Evolutionary conservation across 1,140 invertebrate genomes (phyloP).

Genomic region (Pristionchus pacificus): DNA sequence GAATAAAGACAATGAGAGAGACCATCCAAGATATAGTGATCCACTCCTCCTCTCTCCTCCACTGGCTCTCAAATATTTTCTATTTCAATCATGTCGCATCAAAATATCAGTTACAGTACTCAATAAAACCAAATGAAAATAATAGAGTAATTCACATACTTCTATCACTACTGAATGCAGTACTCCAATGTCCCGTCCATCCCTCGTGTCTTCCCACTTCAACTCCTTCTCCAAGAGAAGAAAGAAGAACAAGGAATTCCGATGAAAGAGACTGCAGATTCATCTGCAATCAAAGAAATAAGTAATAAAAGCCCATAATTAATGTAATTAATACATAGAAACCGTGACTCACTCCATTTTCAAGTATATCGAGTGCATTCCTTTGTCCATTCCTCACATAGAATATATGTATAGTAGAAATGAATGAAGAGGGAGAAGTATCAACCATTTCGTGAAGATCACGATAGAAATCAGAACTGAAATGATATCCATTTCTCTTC

Average conservation of each 20-base stretch:
- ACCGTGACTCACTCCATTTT: slow-evolving; percentile 79
- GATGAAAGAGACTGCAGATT: slow-evolving; percentile 42
- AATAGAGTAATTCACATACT: slow-evolving; percentile 13
- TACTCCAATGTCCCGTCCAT: slow-evolving; percentile 52
- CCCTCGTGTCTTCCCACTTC: slow-evolving; percentile 33
- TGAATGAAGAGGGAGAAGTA: slow-evolving; percentile 62
- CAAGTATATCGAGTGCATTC: slow-evolving; percentile 72
- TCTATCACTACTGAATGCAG: slow-evolving; percentile 39
- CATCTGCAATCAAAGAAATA: slow-evolving; percentile 25
- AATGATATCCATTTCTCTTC: background rate
- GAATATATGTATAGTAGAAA: slow-evolving; percentile 88
- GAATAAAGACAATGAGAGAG: slow-evolving; percentile 42
- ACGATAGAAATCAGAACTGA: slow-evolving; percentile 43
- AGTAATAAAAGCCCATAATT: slow-evolving; percentile 16
- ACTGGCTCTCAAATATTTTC: slow-evolving; percentile 23
- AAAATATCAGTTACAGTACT: background rate
- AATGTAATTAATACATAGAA: no score
- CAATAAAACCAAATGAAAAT: background rate
- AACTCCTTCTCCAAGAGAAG: slow-evolving; percentile 44
- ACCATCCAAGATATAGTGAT: slow-evolving; percentile 49
- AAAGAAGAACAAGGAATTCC: slow-evolving; percentile 45
- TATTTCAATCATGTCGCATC: slow-evolving; percentile 16
- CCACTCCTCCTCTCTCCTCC: slow-evolving; percentile 22
- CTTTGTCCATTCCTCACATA: slow-evolving; percentile 83
- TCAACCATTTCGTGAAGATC: slow-evolving; percentile 48